phyloP scores from a whole-genome alignment of 2,888 invertebrate species.

The Helobdella robusta region DNA sequence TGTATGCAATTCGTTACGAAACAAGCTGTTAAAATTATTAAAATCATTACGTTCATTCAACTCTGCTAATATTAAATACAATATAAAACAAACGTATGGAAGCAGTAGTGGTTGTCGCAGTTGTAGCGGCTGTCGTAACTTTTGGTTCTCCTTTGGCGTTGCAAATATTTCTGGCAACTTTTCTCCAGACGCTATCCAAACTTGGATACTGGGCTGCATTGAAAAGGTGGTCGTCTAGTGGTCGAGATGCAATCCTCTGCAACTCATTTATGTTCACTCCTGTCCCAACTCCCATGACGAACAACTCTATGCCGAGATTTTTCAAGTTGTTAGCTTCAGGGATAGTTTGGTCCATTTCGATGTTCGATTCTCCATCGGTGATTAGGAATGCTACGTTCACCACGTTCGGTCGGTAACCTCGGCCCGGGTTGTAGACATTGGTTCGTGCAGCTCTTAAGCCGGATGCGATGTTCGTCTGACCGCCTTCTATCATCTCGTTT shows the following conservation, averaged over 20 bases:
- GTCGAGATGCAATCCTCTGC: conserved; percentile 21
- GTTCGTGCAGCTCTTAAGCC: conserved; percentile 36
- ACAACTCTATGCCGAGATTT: conserved; percentile 38
- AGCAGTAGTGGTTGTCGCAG: neutral
- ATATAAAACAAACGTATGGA: neutral
- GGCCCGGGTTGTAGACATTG: conserved; percentile 37
- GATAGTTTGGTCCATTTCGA: conserved; percentile 38
- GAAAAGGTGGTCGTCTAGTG: conserved; percentile 21
- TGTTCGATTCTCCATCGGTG: conserved; percentile 43
- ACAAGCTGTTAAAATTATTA: conserved; percentile 7
- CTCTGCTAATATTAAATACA: neutral
- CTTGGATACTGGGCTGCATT: neutral
- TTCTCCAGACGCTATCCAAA: conserved; percentile 16
- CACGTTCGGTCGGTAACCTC: conserved; percentile 38
- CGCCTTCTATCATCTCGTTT: conserved; percentile 32
- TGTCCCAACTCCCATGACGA: conserved; percentile 37
- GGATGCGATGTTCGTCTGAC: conserved; percentile 41
- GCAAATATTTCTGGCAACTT: neutral
- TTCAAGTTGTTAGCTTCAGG: conserved; percentile 41
- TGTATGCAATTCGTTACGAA: neutral
- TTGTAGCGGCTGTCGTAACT: conserved; percentile 1
- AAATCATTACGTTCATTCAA: neutral
- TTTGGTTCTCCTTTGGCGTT: conserved; percentile 9
- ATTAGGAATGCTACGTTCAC: conserved; percentile 39
- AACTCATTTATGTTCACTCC: conserved; percentile 38